A percentile compares a stretch with the other conserved stretches of the same genome.
Evolutionary conservation across 2,888 invertebrate genomes (phyloP).

Genomic region (Sthenelais limicola): DNA sequence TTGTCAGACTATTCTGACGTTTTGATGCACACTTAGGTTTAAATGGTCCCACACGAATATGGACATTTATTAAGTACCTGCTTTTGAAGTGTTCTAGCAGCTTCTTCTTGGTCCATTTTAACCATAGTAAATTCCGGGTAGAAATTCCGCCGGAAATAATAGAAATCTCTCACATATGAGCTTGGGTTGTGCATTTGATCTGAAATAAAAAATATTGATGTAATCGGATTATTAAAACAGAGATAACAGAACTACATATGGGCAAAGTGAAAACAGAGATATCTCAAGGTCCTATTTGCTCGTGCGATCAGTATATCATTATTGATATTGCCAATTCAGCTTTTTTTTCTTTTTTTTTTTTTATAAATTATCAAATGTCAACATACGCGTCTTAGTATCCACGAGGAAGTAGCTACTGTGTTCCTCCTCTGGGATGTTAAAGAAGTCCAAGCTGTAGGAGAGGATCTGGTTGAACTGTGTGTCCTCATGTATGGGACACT

Average conservation of each 20-base stretch:
- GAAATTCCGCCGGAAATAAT: conserved; percentile 96
- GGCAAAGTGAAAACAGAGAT: no score
- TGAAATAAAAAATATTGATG: conserved; percentile 73
- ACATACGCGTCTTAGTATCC: conserved; percentile 95
- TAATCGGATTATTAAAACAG: no score
- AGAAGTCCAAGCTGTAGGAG: conserved; percentile 96
- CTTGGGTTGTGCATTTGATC: conserved; percentile 97
- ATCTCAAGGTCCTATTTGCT: no score
- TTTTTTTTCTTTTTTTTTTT: no score
- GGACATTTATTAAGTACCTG: conserved; percentile 59
- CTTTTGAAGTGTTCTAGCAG: conserved; percentile 83
- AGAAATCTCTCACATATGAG: conserved; percentile 95
- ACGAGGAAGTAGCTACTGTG: conserved; percentile 95
- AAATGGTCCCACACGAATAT: no score
- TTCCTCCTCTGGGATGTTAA: conserved; percentile 92
- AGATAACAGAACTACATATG: no score
- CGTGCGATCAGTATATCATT: no score
- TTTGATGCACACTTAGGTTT: no score
- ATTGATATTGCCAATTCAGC: no score
- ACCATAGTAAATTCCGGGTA: conserved; percentile 97
- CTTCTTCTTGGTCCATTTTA: conserved; percentile 92
- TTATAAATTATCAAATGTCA: neutral
- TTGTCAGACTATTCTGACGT: no score
- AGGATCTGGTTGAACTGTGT: conserved; percentile 95
- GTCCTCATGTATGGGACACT: conserved; percentile 96